These are phyloP conservation scores for Meloe dianella DNA, from an alignment of 2,888 invertebrate species.

Conservation along the genomic window DNA sequence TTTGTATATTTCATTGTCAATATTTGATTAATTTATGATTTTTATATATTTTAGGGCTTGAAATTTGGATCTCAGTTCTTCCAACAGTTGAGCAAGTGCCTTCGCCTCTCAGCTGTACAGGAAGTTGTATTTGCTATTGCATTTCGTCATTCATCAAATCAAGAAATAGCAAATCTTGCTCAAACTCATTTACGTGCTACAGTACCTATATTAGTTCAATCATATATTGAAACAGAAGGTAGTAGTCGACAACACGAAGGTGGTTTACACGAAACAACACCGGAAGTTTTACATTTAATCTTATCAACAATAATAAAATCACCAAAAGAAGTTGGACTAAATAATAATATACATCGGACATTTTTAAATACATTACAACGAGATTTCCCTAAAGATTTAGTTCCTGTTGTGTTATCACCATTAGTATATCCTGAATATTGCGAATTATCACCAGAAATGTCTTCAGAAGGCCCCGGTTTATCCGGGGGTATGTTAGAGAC, in stretches of 20 bases:
- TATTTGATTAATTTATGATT: background rate
- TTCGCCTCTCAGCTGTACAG: constrained; percentile 86
- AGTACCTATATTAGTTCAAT: constrained; percentile 83
- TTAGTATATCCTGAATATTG: constrained; percentile 82
- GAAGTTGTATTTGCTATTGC: constrained; percentile 91
- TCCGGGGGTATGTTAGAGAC: constrained; percentile 68
- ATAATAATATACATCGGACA: constrained; percentile 76
- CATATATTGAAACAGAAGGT: constrained; percentile 84
- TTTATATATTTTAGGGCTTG: constrained; percentile 69
- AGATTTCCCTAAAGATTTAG: constrained; percentile 87
- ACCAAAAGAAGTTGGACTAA: constrained; percentile 70
- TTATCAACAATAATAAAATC: constrained; percentile 68
- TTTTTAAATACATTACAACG: constrained; percentile 82
- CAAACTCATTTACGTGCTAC: constrained; percentile 80
- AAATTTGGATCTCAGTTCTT: constrained; percentile 82
- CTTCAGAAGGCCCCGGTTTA: constrained; percentile 67
- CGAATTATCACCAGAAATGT: constrained; percentile 70
- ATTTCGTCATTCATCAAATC: constrained; percentile 78
- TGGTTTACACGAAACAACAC: constrained; percentile 88
- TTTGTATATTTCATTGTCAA: constrained; percentile 11
- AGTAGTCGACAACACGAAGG: constrained; percentile 73
- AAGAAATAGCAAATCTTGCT: constrained; percentile 76
- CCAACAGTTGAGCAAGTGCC: constrained; percentile 81
- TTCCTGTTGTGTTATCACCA: constrained; percentile 89
- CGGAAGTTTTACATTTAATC: constrained; percentile 86